Percentiles rank a stretch among this genome's conserved stretches.
These are phyloP conservation scores for Stenotaenia linearis DNA, from an alignment of 2,888 invertebrate species.

Conservation along the genomic window DNA sequence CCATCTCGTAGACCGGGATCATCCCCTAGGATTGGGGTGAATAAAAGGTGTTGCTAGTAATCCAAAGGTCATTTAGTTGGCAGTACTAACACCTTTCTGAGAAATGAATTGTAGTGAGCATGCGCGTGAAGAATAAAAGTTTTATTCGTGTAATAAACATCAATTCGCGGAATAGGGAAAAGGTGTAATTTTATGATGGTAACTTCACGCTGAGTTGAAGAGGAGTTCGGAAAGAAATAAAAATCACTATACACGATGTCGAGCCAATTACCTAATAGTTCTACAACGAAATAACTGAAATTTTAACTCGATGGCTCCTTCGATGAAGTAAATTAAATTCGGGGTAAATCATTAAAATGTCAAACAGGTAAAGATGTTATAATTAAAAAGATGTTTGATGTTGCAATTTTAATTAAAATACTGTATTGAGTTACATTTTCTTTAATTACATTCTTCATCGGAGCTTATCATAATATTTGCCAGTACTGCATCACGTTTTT, in stretches of 20 bases:
- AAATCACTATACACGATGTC: not conserved
- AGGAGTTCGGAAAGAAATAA: not conserved
- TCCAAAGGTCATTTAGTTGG: slow-evolving; percentile 14
- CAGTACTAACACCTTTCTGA: slow-evolving; percentile 15
- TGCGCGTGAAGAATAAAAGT: slow-evolving; percentile 3
- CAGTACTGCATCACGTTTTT: too few species aligned
- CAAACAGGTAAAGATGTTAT: too few species aligned
- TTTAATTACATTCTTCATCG: not conserved
- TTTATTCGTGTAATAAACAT: slow-evolving; percentile 23
- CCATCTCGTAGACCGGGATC: not conserved
- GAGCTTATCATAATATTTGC: not conserved
- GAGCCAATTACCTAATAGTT: not conserved
- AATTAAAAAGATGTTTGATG: too few species aligned
- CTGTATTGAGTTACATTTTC: too few species aligned
- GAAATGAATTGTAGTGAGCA: slow-evolving; percentile 16
- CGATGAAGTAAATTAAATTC: slow-evolving; percentile 3
- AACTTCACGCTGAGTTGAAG: slow-evolving; percentile 5
- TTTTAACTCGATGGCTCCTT: not conserved
- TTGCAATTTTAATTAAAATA: too few species aligned
- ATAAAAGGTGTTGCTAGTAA: slow-evolving; percentile 14
- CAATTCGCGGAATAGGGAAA: slow-evolving; percentile 14
- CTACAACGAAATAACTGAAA: not conserved
- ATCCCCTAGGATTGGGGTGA: slow-evolving; percentile 12
- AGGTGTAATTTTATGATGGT: slow-evolving; percentile 19
- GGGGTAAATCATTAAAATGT: not conserved